phyloP scores from a whole-genome alignment of 2,888 invertebrate genomes.

The Schizaphis graminum region DNA sequence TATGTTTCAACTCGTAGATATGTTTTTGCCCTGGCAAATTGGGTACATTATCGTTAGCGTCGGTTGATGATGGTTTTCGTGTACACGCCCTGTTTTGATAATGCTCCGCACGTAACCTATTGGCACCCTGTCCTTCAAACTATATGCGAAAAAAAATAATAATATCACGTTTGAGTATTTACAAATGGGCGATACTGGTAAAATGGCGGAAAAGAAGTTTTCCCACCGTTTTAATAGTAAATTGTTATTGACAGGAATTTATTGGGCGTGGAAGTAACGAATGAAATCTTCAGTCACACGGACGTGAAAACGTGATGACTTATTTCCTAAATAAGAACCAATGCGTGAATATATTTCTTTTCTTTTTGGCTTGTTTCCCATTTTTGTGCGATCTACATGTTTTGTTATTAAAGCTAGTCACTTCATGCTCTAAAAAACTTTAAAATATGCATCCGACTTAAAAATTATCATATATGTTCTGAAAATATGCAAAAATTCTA shows the following conservation, averaged over 20 bases:
- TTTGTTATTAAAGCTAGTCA: background rate
- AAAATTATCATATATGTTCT: too few relatives aligned
- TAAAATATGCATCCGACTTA: too few relatives aligned
- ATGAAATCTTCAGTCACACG: background rate
- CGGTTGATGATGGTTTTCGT: constrained; percentile 49
- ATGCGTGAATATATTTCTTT: background rate
- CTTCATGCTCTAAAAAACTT: too few relatives aligned
- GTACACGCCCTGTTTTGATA: constrained; percentile 49
- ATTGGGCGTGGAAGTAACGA: background rate
- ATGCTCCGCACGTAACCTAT: constrained; percentile 18
- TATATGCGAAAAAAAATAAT: background rate
- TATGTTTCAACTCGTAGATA: constrained; percentile 14
- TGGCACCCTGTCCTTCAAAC: constrained; percentile 28
- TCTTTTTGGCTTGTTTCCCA: background rate
- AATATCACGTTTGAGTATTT: constrained; percentile 15
- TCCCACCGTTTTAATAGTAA: constrained; percentile 27
- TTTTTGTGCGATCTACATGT: background rate
- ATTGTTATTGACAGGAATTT: constrained; percentile 28
- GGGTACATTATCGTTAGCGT: constrained; percentile 62
- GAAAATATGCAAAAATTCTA: too few relatives aligned
- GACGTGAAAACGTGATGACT: constrained; percentile 19
- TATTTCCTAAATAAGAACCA: background rate
- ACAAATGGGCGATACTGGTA: background rate
- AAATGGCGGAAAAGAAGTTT: background rate
- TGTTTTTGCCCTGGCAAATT: constrained; percentile 45